phyloP scores from a whole-genome alignment of 2,888 invertebrate species.

The Tanypteryx hageni region DNA sequence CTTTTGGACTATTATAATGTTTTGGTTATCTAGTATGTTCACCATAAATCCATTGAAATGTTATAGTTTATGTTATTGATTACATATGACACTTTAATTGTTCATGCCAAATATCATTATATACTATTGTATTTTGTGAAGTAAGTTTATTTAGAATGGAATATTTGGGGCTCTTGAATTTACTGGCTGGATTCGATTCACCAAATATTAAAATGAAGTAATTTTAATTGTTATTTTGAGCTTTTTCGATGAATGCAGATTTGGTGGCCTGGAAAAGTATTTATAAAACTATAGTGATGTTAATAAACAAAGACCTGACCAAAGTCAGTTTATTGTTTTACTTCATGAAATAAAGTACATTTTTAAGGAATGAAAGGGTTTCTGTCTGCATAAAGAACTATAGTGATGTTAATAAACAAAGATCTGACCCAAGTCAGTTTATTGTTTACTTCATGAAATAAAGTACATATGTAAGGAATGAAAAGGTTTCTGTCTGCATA shows the following conservation, averaged over 20 bases:
- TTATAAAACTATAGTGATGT: neutral
- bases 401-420: conserved; percentile 11
- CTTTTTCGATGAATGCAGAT: neutral
- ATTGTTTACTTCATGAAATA: neutral
- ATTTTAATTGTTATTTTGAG: neutral
- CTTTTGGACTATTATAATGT: neutral
- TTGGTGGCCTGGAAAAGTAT: neutral
- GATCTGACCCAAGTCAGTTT: neutral
- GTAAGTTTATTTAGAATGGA: neutral
- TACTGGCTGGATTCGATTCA: neutral
- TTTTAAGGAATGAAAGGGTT: neutral
- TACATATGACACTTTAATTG: neutral
- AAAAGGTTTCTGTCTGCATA: neutral
- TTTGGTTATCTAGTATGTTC: neutral
- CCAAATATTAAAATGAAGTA: neutral
- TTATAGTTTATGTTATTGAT: neutral
- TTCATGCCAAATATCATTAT: neutral
- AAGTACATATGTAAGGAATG: neutral
- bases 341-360: neutral
- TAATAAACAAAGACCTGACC: neutral
- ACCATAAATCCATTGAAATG: neutral
- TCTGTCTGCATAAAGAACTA: too few species aligned
- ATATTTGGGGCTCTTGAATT: neutral
- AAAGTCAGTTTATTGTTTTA: neutral
- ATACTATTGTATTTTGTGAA: neutral